Evolutionary conservation across 2,113 vertebrate species (phyloP), one percentile per base, ranked within the genome.

Genomic region (Poecilia latipinna): DNA sequence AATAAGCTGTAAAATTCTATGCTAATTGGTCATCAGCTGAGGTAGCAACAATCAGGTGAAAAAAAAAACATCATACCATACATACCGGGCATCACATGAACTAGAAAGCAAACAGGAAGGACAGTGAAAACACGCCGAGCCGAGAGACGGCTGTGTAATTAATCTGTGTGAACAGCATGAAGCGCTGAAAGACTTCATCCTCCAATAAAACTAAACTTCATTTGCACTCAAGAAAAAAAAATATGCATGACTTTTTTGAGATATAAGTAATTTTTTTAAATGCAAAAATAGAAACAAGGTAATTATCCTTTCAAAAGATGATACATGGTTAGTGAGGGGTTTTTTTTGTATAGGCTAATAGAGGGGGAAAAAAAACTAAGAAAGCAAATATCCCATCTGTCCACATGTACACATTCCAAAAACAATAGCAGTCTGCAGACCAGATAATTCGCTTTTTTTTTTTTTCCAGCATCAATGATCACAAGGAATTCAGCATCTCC

Each of bases 71-170:
- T 64, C 71, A 80, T 61, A 72, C 73, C 68, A 70, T 67, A 67
- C 83, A 87, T 77, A 68, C 66, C 74, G 72, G 24, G 12, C 31
- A 83, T 88, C 88, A 89, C 81, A 83, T 77, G 84, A 72, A 29
- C 57, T 24, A 66, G 11, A 48, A 68, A 26, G 68, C 79, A 85
- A 88, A 90, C 84, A 91, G 13, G 67, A 79, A 11, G 22, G 37
- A 35, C 1, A 15, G 48, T 65, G 32, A 7, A 39, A 64, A 57
- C 15, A 71, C 73, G 77, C 29, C 0, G 17, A 72, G 79, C 32
- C 62, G 64, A 77, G 63, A 71, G 63, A 70, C 42, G 8, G 65
- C 65, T 26, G 32, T 74, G 65, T 26, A 75, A 89, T 86, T 79
- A 83, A 63, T 68, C 33, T 80, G 3, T 88, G 85, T 75, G 85